Percentiles rank a stretch among this genome's conserved stretches.
Conservation (phyloP, 2,888 invertebrate species). For the Hyalella azteca region DNA sequence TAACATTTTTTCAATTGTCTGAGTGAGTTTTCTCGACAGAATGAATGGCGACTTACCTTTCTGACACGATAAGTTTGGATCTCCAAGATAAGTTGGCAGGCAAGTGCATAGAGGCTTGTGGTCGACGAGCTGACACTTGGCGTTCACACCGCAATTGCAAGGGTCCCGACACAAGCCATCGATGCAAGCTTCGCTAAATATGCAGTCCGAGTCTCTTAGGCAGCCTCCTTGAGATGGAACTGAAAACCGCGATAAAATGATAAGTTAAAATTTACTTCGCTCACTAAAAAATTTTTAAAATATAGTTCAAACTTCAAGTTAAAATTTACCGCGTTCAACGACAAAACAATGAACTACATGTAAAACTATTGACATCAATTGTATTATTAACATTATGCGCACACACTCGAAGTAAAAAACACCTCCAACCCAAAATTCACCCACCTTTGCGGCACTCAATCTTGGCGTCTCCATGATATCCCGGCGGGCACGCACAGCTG, state of each 20-base stretch:
- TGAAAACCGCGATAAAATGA: too few species aligned
- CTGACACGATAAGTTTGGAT: slow-evolving; percentile 81
- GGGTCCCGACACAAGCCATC: slow-evolving; percentile 85
- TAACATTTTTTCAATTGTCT: too few species aligned
- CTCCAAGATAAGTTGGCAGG: slow-evolving; percentile 81
- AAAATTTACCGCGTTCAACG: too few species aligned
- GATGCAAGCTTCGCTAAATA: slow-evolving; percentile 76
- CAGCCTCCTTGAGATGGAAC: slow-evolving; percentile 77
- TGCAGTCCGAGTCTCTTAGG: slow-evolving; percentile 72
- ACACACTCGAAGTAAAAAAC: too few species aligned
- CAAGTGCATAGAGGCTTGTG: slow-evolving; percentile 89
- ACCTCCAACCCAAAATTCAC: slow-evolving; percentile 60
- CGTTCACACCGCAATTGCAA: slow-evolving; percentile 83
- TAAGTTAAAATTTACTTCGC: too few species aligned
- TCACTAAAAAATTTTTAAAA: too few species aligned
- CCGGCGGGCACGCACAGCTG: slow-evolving; percentile 60
- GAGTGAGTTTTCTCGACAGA: too few species aligned
- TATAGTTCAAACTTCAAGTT: too few species aligned
- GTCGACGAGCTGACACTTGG: slow-evolving; percentile 79
- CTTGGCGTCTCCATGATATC: slow-evolving; percentile 59
- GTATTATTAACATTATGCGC: too few species aligned
- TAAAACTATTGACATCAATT: too few species aligned
- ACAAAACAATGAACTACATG: too few species aligned
- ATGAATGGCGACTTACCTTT: slow-evolving; percentile 62
- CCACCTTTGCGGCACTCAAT: slow-evolving; percentile 68